Conservation (phyloP, 2,113 vertebrate species). For the Cyanistes caeruleus region DNA sequence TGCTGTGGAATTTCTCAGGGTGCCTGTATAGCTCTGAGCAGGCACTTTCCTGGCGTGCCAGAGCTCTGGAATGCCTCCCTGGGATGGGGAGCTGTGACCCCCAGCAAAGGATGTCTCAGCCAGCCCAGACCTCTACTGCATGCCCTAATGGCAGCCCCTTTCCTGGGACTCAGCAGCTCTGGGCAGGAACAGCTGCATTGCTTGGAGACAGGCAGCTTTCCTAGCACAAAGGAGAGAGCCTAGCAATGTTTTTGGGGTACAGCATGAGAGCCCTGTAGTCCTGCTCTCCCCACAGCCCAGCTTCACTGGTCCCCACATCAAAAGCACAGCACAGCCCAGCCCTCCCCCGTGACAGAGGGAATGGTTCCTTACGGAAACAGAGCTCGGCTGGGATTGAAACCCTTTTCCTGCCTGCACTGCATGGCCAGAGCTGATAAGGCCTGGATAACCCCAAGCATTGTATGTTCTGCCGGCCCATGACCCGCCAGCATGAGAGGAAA, state of each 20-base stretch:
- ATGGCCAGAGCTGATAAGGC: constrained; percentile 31
- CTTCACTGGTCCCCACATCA: accelerated
- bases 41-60: neutral
- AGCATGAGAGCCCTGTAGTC: accelerated
- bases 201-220: accelerated
- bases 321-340: neutral
- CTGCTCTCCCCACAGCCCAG: neutral
- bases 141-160: neutral
- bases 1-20: neutral
- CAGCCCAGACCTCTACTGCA: neutral
- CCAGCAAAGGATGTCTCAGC: neutral
- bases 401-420: neutral
- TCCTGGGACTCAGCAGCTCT: neutral
- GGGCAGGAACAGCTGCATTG: neutral
- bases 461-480: neutral
- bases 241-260: neutral
- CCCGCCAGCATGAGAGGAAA: neutral
- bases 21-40: neutral
- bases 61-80: neutral
- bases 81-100: neutral
- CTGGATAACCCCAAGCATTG: constrained; percentile 18
- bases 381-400: constrained; percentile 18
- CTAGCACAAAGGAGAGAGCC: neutral
- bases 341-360: neutral
- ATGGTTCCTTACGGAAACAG: neutral